Evolutionary conservation across 2,888 invertebrate genomes (phyloP).

Genomic region (Tortricodes alternella): DNA sequence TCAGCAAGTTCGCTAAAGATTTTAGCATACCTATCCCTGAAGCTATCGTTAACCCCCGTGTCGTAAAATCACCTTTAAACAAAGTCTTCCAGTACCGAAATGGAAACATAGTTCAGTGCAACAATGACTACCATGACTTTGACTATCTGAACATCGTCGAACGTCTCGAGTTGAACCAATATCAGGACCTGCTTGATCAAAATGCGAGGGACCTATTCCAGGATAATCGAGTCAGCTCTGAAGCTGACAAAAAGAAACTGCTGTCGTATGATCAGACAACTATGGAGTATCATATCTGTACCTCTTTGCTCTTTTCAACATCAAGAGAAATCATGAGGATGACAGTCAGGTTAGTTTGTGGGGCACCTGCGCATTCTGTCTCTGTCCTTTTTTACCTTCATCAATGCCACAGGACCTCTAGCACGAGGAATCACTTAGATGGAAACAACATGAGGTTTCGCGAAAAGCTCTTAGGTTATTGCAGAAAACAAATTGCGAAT

Average conservation of each 20-base stretch:
- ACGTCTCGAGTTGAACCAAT: conserved; percentile 69
- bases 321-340: conserved; percentile 70
- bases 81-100: conserved; percentile 67
- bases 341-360: conserved; percentile 65
- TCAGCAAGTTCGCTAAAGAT: conserved; percentile 58
- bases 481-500: conserved; percentile 55
- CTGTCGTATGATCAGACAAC: conserved; percentile 65
- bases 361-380: conserved; percentile 57
- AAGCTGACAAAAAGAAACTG: conserved; percentile 46
- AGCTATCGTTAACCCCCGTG: conserved; percentile 51
- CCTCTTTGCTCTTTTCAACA: conserved; percentile 56
- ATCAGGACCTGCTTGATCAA: conserved; percentile 59
- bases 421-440: conserved; percentile 60
- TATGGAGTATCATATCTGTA: conserved; percentile 68
- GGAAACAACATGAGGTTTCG: conserved; percentile 64
- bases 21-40: conserved; percentile 62
- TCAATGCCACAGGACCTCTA: conserved; percentile 65
- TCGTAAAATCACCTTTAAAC: conserved; percentile 40
- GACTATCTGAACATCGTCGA: conserved; percentile 61
- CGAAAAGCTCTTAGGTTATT: conserved; percentile 67
- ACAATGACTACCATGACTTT: conserved; percentile 60
- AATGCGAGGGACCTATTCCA: conserved; percentile 62
- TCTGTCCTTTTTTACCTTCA: conserved; percentile 75
- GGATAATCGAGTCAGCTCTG: conserved; percentile 37
- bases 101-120: conserved; percentile 54